A percentile compares a stretch with the other conserved stretches of the same genome.
phyloP scores from a whole-genome alignment of 2,888 invertebrate species.

The Oxyteleia sp. region DNA sequence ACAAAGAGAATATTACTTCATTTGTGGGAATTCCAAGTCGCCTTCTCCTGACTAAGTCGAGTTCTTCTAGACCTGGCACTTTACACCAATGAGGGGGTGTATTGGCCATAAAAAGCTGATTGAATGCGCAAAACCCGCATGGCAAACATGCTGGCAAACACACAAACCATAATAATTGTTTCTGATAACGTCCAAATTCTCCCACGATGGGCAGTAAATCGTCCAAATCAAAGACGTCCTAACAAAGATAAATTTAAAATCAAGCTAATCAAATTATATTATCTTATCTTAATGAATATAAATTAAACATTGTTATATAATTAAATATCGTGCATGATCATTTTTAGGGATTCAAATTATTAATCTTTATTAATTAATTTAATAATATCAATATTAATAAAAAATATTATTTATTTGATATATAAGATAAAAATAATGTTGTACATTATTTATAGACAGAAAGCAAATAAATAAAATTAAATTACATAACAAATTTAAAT shows the following conservation, averaged over 20 bases:
- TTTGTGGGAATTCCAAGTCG: conserved; percentile 90
- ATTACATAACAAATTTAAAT: too few species aligned
- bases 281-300: too few species aligned
- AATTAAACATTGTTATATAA: too few species aligned
- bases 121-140: conserved; percentile 97
- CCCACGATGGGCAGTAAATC: conserved; percentile 95
- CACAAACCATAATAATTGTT: conserved; percentile 94
- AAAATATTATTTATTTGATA: too few species aligned
- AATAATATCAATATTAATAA: too few species aligned
- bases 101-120: conserved; percentile 97
- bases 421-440: too few species aligned
- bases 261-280: too few species aligned
- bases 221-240: conserved; percentile 92
- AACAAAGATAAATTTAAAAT: conserved; percentile 5
- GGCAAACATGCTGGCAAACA: conserved; percentile 96
- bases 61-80: conserved; percentile 90
- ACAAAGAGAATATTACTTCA: conserved; percentile 71
- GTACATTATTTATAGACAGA: too few species aligned
- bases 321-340: too few species aligned
- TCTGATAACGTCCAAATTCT: conserved; percentile 96
- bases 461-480: too few species aligned
- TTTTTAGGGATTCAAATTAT: too few species aligned
- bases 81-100: conserved; percentile 95
- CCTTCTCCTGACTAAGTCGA: conserved; percentile 87
- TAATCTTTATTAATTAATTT: too few species aligned